Conservation (phyloP, 1,140 invertebrate species). For the Ctenoplectra terminalis region DNA sequence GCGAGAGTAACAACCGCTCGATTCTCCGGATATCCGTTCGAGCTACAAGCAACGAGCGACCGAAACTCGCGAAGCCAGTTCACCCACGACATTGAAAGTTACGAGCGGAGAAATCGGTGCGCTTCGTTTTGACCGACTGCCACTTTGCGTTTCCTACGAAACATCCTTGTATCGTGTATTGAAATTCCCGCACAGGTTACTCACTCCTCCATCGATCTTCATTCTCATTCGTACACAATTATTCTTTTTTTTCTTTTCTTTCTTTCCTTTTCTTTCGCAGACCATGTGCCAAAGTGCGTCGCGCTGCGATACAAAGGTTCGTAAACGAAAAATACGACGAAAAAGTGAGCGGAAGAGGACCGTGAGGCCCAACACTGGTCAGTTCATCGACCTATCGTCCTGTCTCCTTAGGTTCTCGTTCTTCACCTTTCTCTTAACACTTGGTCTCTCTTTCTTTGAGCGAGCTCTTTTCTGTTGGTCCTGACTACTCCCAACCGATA, state of each 20-base stretch:
- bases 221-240: no score
- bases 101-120: constrained; percentile 26
- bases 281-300: background rate
- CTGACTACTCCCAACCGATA: background rate
- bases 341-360: constrained; percentile 24
- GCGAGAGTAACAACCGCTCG: background rate
- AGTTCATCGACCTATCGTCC: constrained; percentile 72
- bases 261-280: background rate
- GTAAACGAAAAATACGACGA: constrained; percentile 45
- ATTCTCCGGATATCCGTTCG: constrained; percentile 46
- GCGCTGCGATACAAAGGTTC: constrained; percentile 43
- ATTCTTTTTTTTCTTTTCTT: background rate
- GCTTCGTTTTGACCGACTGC: background rate
- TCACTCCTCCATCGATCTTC: no score
- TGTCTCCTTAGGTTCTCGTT: constrained; percentile 36
- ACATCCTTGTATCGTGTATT: background rate
- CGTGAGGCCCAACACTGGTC: constrained; percentile 29
- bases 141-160: no score
- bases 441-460: constrained; percentile 8
- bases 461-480: constrained; percentile 1
- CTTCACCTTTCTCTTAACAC: constrained; percentile 38
- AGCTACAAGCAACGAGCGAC: background rate
- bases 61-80: constrained; percentile 45
- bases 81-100: constrained; percentile 49
- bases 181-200: background rate